Conservation (phyloP, 2,888 invertebrate genomes). For the Homarus gammarus region DNA sequence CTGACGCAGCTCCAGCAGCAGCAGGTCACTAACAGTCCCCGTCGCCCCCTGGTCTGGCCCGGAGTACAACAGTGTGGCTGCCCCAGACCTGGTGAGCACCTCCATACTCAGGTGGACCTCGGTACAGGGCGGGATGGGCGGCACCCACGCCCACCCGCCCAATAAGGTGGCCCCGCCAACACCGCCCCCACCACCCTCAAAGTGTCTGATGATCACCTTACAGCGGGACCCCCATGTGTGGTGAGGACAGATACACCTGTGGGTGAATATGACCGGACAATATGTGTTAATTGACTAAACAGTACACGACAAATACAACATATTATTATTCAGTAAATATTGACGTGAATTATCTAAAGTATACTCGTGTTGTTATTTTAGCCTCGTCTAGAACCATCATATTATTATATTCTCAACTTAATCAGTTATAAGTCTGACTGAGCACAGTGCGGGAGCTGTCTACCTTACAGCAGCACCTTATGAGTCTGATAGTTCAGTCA, state of each 20-base stretch:
- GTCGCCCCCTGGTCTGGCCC: constrained; percentile 18
- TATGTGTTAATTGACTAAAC: too few species aligned
- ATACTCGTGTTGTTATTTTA: too few species aligned
- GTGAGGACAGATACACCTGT: constrained; percentile 88
- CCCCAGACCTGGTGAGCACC: constrained; percentile 86
- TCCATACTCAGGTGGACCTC: constrained; percentile 90
- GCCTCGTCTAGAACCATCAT: too few species aligned
- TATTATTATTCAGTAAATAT: too few species aligned
- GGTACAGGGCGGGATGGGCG: constrained; percentile 91
- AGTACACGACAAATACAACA: too few species aligned
- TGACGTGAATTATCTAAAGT: too few species aligned
- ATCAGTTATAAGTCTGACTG: too few species aligned
- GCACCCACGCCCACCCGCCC: constrained; percentile 90
- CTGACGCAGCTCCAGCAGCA: constrained; percentile 90
- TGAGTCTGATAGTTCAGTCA: too few species aligned
- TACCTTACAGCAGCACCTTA: too few species aligned
- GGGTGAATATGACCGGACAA: too few species aligned
- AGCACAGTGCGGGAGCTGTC: too few species aligned
- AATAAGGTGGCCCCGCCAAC: background rate
- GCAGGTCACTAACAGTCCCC: constrained; percentile 79
- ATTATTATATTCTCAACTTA: too few species aligned
- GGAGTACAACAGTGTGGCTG: constrained; percentile 91
- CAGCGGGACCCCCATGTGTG: constrained; percentile 92
- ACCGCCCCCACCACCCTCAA: constrained; percentile 5
- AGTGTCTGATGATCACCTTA: constrained; percentile 75